Evolutionary conservation across 2,888 invertebrate genomes (phyloP).

Genomic region (Scaptomyza parva): DNA sequence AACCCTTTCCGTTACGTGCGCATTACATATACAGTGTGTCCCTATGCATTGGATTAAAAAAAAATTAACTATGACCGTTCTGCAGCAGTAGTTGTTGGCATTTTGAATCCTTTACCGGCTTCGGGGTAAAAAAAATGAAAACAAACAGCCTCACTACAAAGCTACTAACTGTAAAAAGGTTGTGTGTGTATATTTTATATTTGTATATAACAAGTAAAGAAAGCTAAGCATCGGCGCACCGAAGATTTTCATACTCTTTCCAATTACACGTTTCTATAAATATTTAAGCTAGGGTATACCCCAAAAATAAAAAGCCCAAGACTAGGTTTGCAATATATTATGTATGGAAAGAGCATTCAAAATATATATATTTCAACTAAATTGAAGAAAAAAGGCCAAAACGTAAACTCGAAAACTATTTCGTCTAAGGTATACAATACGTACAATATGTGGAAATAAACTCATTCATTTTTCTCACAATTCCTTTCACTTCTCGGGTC

Average conservation of each 20-base stretch:
- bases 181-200: constrained; percentile 28
- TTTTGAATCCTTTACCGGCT: constrained; percentile 11
- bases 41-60: constrained; percentile 13
- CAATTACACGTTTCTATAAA: constrained; percentile 18
- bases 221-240: constrained; percentile 56
- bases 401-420: constrained; percentile 42
- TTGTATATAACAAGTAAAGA: constrained; percentile 54
- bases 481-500: constrained; percentile 23
- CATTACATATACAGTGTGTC: constrained; percentile 11
- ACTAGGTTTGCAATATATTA: constrained; percentile 31
- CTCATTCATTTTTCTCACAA: constrained; percentile 4
- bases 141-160: constrained; percentile 26
- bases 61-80: constrained; percentile 66
- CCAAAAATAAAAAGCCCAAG: constrained; percentile 6
- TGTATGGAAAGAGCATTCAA: constrained; percentile 48
- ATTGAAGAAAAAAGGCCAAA: constrained; percentile 44
- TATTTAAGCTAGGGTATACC: neutral
- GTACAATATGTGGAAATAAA: constrained; percentile 18
- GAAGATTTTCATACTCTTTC: constrained; percentile 50
- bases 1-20: neutral
- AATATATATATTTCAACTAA: constrained; percentile 71
- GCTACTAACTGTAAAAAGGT: constrained; percentile 27
- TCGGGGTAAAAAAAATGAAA: constrained; percentile 28
- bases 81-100: constrained; percentile 48
- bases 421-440: constrained; percentile 32